Evolutionary conservation across 2,888 invertebrate species (phyloP).

Genomic region (Hedya salicella): DNA sequence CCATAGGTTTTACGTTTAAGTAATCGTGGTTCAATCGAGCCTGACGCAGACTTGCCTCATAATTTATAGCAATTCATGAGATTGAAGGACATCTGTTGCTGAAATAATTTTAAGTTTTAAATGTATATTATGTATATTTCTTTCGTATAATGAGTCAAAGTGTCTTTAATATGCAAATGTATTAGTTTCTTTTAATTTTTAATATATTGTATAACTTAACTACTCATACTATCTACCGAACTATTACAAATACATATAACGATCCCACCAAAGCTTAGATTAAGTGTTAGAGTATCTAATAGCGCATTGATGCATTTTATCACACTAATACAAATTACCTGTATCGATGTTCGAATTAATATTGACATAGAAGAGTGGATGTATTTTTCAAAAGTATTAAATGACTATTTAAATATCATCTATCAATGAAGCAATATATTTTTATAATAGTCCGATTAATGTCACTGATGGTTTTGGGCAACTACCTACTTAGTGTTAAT

Average conservation of each 20-base stretch:
- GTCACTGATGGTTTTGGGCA: neutral
- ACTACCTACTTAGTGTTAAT: neutral
- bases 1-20: slow-evolving; percentile 28
- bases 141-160: slow-evolving; percentile 30
- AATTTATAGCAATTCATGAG: slow-evolving; percentile 43
- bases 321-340: slow-evolving; percentile 47
- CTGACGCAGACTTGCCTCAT: slow-evolving; percentile 39
- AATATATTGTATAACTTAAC: slow-evolving; percentile 36
- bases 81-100: slow-evolving; percentile 41
- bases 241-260: slow-evolving; percentile 70
- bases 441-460: slow-evolving; percentile 26
- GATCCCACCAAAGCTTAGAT: slow-evolving; percentile 84
- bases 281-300: slow-evolving; percentile 74
- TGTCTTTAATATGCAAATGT: slow-evolving; percentile 30
- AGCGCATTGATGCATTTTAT: slow-evolving; percentile 55
- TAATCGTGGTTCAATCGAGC: slow-evolving; percentile 26
- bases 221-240: slow-evolving; percentile 61
- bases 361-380: slow-evolving; percentile 57
- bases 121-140: slow-evolving; percentile 42
- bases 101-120: slow-evolving; percentile 38
- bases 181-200: slow-evolving; percentile 32
- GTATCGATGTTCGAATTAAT: slow-evolving; percentile 54
- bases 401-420: slow-evolving; percentile 41
- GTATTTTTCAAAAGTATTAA: slow-evolving; percentile 59
- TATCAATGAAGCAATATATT: slow-evolving; percentile 40